These are phyloP conservation scores for Nezara viridula DNA, from an alignment of 2,888 invertebrate species.

Conservation along the genomic window DNA sequence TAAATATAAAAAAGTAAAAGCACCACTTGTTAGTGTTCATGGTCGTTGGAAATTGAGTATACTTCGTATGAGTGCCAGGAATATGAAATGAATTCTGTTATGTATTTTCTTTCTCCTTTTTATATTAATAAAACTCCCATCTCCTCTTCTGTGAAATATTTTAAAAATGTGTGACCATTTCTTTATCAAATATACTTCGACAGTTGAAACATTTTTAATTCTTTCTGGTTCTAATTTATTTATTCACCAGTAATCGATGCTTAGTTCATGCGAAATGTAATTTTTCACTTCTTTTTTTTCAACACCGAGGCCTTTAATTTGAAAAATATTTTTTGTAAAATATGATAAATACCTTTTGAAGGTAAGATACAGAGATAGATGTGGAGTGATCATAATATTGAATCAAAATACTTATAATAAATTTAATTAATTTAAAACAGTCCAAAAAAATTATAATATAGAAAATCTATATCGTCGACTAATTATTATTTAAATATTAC, in stretches of 20 bases:
- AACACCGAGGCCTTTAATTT: too few relatives aligned
- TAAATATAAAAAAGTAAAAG: slow-evolving; percentile 15
- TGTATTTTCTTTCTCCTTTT: background rate
- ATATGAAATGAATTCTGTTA: slow-evolving; percentile 34
- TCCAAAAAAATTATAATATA: too few relatives aligned
- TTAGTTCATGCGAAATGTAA: too few relatives aligned
- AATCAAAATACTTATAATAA: too few relatives aligned
- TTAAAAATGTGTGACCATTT: background rate
- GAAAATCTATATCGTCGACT: too few relatives aligned
- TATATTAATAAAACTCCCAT: slow-evolving; percentile 1
- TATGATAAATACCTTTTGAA: too few relatives aligned
- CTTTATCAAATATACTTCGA: background rate
- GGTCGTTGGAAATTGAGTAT: background rate
- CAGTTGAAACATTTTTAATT: background rate
- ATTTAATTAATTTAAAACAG: too few relatives aligned
- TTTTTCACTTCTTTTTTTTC: too few relatives aligned
- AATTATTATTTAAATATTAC: too few relatives aligned
- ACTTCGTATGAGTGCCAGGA: slow-evolving; percentile 2
- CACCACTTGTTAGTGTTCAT: slow-evolving; percentile 1
- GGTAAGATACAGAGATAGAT: too few relatives aligned
- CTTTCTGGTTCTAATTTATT: background rate
- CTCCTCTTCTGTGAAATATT: background rate
- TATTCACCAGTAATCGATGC: background rate
- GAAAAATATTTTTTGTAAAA: too few relatives aligned
- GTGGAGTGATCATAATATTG: too few relatives aligned